phyloP scores from a whole-genome alignment of 1,140 invertebrate species.

The Ceratitis capitata region DNA sequence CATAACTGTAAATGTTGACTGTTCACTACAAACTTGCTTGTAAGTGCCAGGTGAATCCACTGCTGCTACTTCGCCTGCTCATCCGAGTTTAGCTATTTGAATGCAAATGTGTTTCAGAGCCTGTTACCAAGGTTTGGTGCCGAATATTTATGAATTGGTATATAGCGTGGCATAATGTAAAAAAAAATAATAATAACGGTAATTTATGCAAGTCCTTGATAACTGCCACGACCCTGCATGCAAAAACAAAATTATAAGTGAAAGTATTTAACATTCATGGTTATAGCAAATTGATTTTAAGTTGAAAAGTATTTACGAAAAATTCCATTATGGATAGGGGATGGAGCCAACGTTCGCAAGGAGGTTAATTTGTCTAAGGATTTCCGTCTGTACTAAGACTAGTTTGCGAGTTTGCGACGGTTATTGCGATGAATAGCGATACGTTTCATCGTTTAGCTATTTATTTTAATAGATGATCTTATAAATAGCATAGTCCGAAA shows the following conservation, averaged over 20 bases:
- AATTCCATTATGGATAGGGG: too few relatives aligned
- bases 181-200: background rate
- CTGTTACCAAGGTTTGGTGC: background rate
- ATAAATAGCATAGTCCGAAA: too few relatives aligned
- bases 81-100: background rate
- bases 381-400: too few relatives aligned
- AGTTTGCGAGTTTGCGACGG: too few relatives aligned
- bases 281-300: too few relatives aligned
- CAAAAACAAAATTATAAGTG: background rate
- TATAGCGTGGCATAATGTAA: background rate
- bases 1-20: background rate
- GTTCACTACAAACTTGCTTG: background rate
- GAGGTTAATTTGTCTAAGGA: too few relatives aligned
- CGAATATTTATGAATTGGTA: background rate
- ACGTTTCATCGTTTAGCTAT: too few relatives aligned
- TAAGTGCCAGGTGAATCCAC: background rate
- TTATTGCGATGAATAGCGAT: too few relatives aligned
- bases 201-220: slow-evolving; percentile 1
- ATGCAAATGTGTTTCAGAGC: background rate
- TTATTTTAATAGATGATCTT: too few relatives aligned
- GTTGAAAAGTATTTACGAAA: too few relatives aligned
- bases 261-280: too few relatives aligned
- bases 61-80: background rate
- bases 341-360: too few relatives aligned
- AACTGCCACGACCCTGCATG: background rate